These are phyloP conservation scores for Kradibia gibbosae DNA, from an alignment of 1,140 invertebrate species.

Conservation along the genomic window DNA sequence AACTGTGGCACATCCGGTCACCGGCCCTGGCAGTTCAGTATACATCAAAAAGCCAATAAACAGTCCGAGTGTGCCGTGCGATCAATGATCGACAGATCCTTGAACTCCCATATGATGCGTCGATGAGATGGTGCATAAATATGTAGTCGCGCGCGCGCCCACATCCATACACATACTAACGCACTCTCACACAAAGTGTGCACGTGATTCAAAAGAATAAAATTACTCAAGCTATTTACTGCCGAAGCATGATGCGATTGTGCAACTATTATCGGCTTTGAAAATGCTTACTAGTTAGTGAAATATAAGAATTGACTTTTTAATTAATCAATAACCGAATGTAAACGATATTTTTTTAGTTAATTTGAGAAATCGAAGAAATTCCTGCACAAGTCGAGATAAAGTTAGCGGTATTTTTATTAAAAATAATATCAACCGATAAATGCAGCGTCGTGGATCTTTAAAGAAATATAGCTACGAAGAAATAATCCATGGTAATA, in stretches of 20 bases:
- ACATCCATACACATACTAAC: too few species aligned
- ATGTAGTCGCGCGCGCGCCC: background rate
- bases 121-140: too few species aligned
- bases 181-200: too few species aligned
- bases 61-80: background rate
- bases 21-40: background rate
- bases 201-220: slow-evolving; percentile 30
- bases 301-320: background rate
- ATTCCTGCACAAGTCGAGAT: background rate
- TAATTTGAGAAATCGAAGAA: background rate
- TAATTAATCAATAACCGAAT: background rate
- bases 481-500: background rate
- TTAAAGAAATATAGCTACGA: background rate
- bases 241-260: background rate
- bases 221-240: background rate
- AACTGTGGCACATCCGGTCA: slow-evolving; percentile 28
- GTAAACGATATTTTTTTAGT: background rate
- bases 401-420: background rate
- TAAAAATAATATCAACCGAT: background rate
- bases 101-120: background rate
- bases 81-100: slow-evolving; percentile 23
- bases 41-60: slow-evolving; percentile 31
- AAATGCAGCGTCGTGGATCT: background rate
- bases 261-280: background rate
- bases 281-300: background rate